These are phyloP conservation scores for Perizoma flavofasciatum DNA, from an alignment of 2,888 invertebrate genomes.

Conservation along the genomic window DNA sequence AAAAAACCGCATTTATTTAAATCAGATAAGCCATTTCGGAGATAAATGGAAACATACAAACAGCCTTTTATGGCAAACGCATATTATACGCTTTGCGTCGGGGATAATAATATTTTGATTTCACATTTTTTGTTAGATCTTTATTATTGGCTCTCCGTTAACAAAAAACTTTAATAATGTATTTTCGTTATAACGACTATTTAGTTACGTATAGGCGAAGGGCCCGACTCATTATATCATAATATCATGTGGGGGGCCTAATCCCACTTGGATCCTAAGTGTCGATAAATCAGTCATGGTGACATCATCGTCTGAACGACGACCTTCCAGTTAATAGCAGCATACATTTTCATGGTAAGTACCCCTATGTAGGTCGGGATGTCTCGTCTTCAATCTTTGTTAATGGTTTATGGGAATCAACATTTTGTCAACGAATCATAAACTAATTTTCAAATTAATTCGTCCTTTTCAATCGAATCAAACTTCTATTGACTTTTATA, in stretches of 20 bases:
- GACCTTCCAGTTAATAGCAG: constrained; percentile 73
- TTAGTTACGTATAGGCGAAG: constrained; percentile 9
- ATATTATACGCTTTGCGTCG: too few relatives aligned
- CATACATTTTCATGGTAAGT: constrained; percentile 65
- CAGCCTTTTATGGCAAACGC: too few relatives aligned
- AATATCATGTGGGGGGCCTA: constrained; percentile 51
- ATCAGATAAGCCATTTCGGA: too few relatives aligned
- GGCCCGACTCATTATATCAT: constrained; percentile 5
- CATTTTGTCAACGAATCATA: constrained; percentile 31
- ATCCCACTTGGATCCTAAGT: constrained; percentile 51
- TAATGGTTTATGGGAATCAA: constrained; percentile 59
- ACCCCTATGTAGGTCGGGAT: constrained; percentile 58
- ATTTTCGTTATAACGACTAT: too few relatives aligned
- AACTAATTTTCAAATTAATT: constrained; percentile 28
- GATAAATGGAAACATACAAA: too few relatives aligned
- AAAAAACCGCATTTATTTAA: too few relatives aligned
- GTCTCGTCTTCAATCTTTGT: constrained; percentile 61
- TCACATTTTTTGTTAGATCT: too few relatives aligned
- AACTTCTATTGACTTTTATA: constrained; percentile 33
- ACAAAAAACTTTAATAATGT: not conserved
- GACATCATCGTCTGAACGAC: constrained; percentile 71
- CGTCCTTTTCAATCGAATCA: constrained; percentile 39
- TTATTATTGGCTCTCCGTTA: not conserved
- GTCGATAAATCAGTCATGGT: constrained; percentile 74
- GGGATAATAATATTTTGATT: too few relatives aligned